phyloP scores from a whole-genome alignment of 2,888 invertebrate genomes.

The Philonicus albiceps region DNA sequence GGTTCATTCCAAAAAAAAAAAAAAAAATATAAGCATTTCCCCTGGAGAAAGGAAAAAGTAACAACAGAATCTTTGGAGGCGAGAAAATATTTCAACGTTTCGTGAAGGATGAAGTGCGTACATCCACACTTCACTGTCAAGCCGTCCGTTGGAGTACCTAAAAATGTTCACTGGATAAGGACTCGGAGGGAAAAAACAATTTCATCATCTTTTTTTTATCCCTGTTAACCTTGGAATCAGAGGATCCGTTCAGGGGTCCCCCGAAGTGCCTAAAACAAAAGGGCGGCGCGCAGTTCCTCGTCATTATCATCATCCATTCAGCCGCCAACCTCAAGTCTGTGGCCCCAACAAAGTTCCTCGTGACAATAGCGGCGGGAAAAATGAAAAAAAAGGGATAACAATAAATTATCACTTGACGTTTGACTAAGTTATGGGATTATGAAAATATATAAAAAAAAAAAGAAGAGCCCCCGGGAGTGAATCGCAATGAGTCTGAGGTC shows the following conservation, averaged over 20 bases:
- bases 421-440: slow-evolving; percentile 32
- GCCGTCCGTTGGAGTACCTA: not conserved
- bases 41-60: not conserved
- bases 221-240: not conserved
- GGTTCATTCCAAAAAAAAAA: not conserved
- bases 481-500: not conserved
- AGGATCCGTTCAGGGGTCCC: not conserved
- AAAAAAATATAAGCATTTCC: not conserved
- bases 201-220: not conserved
- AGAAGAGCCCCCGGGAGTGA: not conserved
- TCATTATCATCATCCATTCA: not conserved
- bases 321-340: not conserved
- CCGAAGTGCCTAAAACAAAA: not conserved
- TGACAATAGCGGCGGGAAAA: not conserved
- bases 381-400: slow-evolving; percentile 6
- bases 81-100: not conserved
- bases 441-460: slow-evolving; percentile 8
- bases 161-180: not conserved
- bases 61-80: not conserved
- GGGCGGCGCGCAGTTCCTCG: not conserved
- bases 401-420: slow-evolving; percentile 24
- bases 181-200: not conserved
- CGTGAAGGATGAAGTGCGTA: not conserved
- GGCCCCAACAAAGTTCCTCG: not conserved
- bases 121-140: not conserved